Evolutionary conservation across 2,797 vertebrate genomes (phyloP), one percentile per base, ranked within the genome.

Genomic region (Silurus lanzhouensis): DNA sequence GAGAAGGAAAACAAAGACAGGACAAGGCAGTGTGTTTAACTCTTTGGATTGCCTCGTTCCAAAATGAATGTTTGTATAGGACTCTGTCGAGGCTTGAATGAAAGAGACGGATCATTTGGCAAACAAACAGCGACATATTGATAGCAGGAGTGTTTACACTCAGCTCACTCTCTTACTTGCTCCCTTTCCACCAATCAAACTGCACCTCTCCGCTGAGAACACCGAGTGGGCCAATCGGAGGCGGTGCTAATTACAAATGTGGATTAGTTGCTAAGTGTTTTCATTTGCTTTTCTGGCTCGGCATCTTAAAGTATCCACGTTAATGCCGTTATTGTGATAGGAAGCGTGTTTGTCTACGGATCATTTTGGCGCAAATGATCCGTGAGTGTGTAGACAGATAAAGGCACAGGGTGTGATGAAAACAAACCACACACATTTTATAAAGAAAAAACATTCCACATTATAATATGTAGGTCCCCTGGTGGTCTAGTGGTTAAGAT

Each of bases 51-150:
- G 82, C 81, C 48, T 88, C 84, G 87, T 86, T 87, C 92, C 87
- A 89, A 90, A 89, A 90, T 84, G 85, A 25, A 67, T 96, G 95
- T 96, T 97, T 96, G 94, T 93, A 93, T 90, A 94, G 93, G 88
- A 87, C 94, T 92, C 89, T 91, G 91, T 92, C 93, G 95, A 95
- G 92, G 91, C 87, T 93, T 91, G 79, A 88, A 90, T 90, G 91
- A 92, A 92, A 92, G 93, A 93, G 94, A 93, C 93, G 93, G 94
- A 92, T 92, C 88, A 88, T 91, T 91, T 90, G 93, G 93, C 93
- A 94, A 91, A 90, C 83, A 76, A 90, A 91, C 88, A 93, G 92
- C 88, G 92, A 94, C 94, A 95, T 95, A 92, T 93, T 93, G 94
- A 94, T 95, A 94, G 94, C 94, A 82, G 83, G 80, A 81, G 74